Conservation (phyloP, 2,113 vertebrate species). For the Ploceus nigricollis region DNA sequence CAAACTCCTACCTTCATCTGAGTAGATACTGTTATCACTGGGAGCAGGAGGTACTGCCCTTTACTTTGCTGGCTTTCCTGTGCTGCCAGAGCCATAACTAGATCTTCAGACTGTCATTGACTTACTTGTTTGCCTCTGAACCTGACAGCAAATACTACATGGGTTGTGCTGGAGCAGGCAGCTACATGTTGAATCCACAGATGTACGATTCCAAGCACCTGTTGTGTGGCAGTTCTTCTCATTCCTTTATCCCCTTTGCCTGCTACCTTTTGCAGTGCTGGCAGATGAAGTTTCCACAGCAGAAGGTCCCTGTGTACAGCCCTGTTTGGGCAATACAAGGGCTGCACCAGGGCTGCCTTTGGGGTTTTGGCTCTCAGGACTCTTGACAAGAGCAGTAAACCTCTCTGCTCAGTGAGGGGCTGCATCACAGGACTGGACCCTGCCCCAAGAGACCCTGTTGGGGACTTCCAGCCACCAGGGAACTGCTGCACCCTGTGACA, state of each 20-base stretch:
- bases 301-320: not conserved
- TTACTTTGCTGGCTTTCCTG: not conserved
- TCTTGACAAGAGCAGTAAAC: not conserved
- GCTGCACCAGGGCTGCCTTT: not conserved
- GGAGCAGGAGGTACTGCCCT: not conserved
- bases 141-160: not conserved
- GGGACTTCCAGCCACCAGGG: not conserved
- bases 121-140: not conserved
- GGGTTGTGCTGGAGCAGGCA: not conserved
- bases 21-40: not conserved
- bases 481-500: not conserved
- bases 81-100: not conserved
- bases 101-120: not conserved
- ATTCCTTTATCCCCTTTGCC: rapidly evolving
- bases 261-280: not conserved
- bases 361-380: not conserved
- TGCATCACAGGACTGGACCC: not conserved
- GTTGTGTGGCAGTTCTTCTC: not conserved
- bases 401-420: not conserved
- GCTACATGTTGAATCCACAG: not conserved
- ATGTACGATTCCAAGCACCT: not conserved
- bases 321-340: not conserved
- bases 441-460: rapidly evolving
- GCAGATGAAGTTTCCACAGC: not conserved
- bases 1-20: not conserved